Base-by-base conservation (phyloP, 1,140 invertebrate genomes). In the Meloidogyne chitwoodi region DNA sequence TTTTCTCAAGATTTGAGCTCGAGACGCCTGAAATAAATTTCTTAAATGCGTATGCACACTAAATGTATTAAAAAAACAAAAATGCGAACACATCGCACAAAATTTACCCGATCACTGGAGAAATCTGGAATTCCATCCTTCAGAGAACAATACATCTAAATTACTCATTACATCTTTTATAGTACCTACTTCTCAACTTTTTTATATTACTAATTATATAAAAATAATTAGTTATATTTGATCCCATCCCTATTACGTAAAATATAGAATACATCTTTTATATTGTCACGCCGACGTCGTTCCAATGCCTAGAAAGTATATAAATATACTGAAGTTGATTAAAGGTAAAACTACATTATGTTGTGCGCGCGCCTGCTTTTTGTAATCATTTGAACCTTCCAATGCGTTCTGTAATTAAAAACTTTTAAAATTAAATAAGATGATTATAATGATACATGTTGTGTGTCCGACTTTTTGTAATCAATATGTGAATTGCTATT, bases 201-300 rank as follows among this genome's bases (percentile, higher is more conserved):
- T n/a, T n/a, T n/a, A n/a, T n/a, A n/a, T n/a, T n/a, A n/a, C n/a
- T n/a, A n/a, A n/a, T n/a, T n/a, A n/a, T n/a, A 74, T 24, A 38
- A 26, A 29, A 34, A 75, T 29, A 8, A 29, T 31, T 26, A n/a
- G 14, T 48, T 19, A 75, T 31, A 8, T 19, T 75, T 75, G n/a
- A 11, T 77, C 66, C 22, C 61, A 16, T 26, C 12, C 14, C 29
- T 27, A 74, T 71, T 75, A 10, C 1, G 6, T n/a, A 79, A 44
- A 65, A 66, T 65, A 11, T 31, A 44, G 38, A 75, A 76, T 78
- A 83, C 82, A 67, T 83, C 82, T 68, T 83, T 83, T 19, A 83
- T 83, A 34, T 83, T 83, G 68, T 83, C 82, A 12, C 82, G 70
- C 19, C 82, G 71, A 27, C 82, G 56, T 27, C 82, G 24, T 41